Percentiles rank a stretch among this genome's conserved stretches.
These are phyloP conservation scores for Spea hammondii DNA, from an alignment of 2,797 vertebrate species.

Conservation along the genomic window DNA sequence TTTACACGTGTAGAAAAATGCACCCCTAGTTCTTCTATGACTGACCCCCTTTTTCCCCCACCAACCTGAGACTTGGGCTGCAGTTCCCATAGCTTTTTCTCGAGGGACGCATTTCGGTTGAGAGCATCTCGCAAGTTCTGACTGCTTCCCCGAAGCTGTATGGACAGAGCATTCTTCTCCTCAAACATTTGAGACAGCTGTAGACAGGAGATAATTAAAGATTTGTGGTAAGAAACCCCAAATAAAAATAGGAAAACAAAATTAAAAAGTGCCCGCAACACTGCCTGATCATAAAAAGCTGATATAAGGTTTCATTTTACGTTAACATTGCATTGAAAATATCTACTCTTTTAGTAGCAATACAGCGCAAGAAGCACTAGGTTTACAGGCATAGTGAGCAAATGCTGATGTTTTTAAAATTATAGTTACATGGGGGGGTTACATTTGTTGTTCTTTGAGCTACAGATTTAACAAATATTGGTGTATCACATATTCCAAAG, in stretches of 20 bases:
- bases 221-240: not conserved
- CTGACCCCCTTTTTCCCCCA: not conserved
- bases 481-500: too few relatives aligned
- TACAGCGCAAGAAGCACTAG: too few relatives aligned
- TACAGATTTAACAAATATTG: too few relatives aligned
- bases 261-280: not conserved
- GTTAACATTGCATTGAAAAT: too few relatives aligned
- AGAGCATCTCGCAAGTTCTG: constrained; percentile 64
- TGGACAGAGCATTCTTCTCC: constrained; percentile 70
- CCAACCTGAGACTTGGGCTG: constrained; percentile 57
- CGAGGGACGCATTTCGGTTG: constrained; percentile 63
- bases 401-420: too few relatives aligned
- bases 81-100: constrained; percentile 68
- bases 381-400: too few relatives aligned
- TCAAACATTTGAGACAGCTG: constrained; percentile 76
- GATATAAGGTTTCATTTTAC: too few relatives aligned
- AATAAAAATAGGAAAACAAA: not conserved
- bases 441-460: too few relatives aligned
- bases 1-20: not conserved
- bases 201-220: constrained; percentile 12
- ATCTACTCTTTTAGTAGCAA: too few relatives aligned
- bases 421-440: too few relatives aligned
- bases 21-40: not conserved
- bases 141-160: constrained; percentile 66
- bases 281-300: not conserved